A percentile compares a stretch with the other conserved stretches of the same genome.
Evolutionary conservation across 1,140 invertebrate genomes (phyloP).

Genomic region (Pseudomyrmex sp.): DNA sequence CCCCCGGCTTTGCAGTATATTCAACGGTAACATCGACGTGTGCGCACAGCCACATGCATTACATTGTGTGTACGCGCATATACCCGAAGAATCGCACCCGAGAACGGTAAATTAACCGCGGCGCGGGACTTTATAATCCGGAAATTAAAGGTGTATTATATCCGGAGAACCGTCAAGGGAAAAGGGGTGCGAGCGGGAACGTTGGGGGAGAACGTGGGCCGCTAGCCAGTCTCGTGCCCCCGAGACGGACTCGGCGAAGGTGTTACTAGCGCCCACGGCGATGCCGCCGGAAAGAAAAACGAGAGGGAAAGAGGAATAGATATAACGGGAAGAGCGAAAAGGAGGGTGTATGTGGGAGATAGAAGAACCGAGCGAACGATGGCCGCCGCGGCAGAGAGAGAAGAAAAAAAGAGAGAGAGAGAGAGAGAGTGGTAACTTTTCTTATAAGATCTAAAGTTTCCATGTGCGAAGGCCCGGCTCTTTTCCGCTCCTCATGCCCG

Average conservation of each 20-base stretch:
- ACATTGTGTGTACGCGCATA: conserved; percentile 7
- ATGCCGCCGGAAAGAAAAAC: conserved; percentile 1
- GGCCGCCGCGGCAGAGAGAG: conserved; percentile 7
- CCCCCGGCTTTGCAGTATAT: conserved; percentile 37
- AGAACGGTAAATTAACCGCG: conserved; percentile 80
- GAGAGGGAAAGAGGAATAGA: background rate
- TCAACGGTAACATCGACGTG: conserved; percentile 15
- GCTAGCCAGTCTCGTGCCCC: conserved; percentile 35
- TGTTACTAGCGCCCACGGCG: conserved; percentile 20
- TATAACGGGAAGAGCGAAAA: conserved; percentile 3
- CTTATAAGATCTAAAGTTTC: conserved; percentile 83
- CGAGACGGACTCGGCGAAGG: conserved; percentile 8
- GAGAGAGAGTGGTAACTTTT: conserved; percentile 80
- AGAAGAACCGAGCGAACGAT: conserved; percentile 66
- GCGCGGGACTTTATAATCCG: conserved; percentile 83
- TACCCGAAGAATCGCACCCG: conserved; percentile 69
- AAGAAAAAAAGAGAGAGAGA: too few species aligned
- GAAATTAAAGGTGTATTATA: conserved; percentile 85
- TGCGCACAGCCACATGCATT: background rate
- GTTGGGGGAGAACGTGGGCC: background rate
- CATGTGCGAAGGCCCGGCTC: conserved; percentile 75
- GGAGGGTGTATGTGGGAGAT: conserved; percentile 62
- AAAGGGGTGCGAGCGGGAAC: conserved; percentile 25
- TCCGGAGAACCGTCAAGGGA: conserved; percentile 69
- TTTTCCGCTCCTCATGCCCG: conserved; percentile 16